phyloP scores from a whole-genome alignment of 1,140 invertebrate species.

The Brachystomella parvula region DNA sequence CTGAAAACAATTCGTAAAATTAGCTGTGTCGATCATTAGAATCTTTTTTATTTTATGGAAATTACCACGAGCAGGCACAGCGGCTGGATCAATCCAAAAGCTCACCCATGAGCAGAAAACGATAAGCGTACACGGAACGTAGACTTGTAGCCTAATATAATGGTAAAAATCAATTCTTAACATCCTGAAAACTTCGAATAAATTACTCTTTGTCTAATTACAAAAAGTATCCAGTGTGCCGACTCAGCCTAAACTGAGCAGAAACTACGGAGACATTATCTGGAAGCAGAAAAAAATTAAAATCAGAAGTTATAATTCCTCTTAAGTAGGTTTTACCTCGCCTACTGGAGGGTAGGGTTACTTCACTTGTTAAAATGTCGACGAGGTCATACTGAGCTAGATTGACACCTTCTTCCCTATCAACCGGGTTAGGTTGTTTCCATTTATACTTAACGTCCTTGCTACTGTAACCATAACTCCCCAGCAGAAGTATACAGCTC shows the following conservation, averaged over 20 bases:
- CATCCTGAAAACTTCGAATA: too few relatives aligned
- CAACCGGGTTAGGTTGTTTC: constrained; percentile 41
- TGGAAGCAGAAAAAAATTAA: constrained; percentile 35
- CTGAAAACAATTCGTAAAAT: too few relatives aligned
- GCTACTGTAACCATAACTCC: constrained; percentile 54
- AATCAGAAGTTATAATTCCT: not conserved
- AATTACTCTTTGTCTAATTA: not conserved
- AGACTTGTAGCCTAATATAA: constrained; percentile 56
- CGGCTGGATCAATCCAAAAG: constrained; percentile 59
- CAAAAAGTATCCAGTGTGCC: constrained; percentile 36
- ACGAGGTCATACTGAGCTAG: constrained; percentile 46
- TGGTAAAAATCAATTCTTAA: constrained; percentile 35
- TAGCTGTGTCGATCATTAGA: constrained; percentile 7
- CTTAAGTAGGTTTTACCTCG: constrained; percentile 22
- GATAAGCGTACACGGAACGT: constrained; percentile 54
- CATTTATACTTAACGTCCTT: constrained; percentile 53
- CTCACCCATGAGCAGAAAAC: constrained; percentile 57
- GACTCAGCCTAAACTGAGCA: constrained; percentile 49
- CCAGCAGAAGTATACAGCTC: constrained; percentile 52
- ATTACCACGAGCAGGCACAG: constrained; percentile 52
- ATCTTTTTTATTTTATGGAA: constrained; percentile 46
- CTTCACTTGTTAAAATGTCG: constrained; percentile 40
- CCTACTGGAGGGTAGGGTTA: constrained; percentile 31
- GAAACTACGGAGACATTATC: constrained; percentile 47
- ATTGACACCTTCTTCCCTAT: constrained; percentile 41